Evolutionary conservation across 2,888 invertebrate genomes (phyloP).

Genomic region (Drosophila pullipes): DNA sequence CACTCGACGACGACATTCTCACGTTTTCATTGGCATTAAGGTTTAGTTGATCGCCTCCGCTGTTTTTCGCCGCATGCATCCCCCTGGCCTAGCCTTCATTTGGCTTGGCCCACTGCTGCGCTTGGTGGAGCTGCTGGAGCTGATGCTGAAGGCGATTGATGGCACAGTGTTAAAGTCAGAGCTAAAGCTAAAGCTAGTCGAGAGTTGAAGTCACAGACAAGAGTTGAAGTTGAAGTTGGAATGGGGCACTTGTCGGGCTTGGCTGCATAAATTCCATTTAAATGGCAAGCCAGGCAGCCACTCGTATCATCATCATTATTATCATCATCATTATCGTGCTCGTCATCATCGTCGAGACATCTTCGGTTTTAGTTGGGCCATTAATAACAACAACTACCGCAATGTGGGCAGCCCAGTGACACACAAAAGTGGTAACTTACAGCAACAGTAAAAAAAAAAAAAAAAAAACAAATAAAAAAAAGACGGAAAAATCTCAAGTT

Average conservation of each 20-base stretch:
- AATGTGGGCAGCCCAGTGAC: conserved; percentile 79
- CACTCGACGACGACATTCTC: conserved; percentile 72
- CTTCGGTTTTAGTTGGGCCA: conserved; percentile 66
- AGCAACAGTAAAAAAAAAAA: conserved; percentile 22
- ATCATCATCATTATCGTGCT: conserved; percentile 27
- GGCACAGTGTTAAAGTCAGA: conserved; percentile 49
- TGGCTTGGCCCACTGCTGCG: conserved; percentile 58
- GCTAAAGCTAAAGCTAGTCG: conserved; percentile 33
- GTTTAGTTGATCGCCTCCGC: conserved; percentile 64
- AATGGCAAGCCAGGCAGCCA: conserved; percentile 68
- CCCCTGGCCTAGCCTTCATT: conserved; percentile 47
- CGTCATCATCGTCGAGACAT: conserved; percentile 52
- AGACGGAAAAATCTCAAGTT: conserved; percentile 3
- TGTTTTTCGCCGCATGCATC: conserved; percentile 1
- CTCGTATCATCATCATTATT: conserved; percentile 22
- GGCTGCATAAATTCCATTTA: conserved; percentile 78
- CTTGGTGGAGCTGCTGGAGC: conserved; percentile 8
- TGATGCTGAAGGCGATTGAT: conserved; percentile 57
- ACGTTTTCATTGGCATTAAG: conserved; percentile 80
- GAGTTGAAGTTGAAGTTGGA: conserved; percentile 31
- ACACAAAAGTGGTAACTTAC: conserved; percentile 67
- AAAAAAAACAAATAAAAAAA: conserved; percentile 12
- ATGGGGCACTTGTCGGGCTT: conserved; percentile 47
- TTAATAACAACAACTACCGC: conserved; percentile 70
- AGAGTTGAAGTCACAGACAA: conserved; percentile 24